Conservation (phyloP, 2,888 invertebrate species). For the Hermaeophaga mercurialis region DNA sequence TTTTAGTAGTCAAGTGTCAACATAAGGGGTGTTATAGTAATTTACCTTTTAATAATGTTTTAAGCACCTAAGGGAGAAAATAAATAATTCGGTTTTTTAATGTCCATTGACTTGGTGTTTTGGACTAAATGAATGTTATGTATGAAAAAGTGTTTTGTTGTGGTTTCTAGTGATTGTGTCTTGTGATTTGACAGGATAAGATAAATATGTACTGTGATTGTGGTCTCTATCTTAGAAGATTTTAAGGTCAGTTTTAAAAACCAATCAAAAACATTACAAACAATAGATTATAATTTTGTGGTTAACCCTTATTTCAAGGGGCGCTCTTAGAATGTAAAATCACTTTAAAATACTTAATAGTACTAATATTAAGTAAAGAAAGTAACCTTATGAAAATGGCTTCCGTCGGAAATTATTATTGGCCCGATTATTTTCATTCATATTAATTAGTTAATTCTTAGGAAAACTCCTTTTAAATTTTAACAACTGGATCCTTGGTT, state of each 20-base stretch:
- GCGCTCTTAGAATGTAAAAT: too few species aligned
- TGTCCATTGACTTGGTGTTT: neutral
- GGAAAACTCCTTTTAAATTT: neutral
- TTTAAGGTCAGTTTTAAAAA: constrained; percentile 3
- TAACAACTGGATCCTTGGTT: neutral
- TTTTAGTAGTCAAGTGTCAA: neutral
- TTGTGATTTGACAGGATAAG: constrained; percentile 40
- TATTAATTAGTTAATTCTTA: neutral
- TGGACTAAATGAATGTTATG: constrained; percentile 33
- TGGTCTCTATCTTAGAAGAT: constrained; percentile 6
- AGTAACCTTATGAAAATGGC: constrained; percentile 10
- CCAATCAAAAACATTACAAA: too few species aligned
- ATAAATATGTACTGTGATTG: constrained; percentile 26
- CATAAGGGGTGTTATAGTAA: neutral
- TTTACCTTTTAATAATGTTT: neutral
- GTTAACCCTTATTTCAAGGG: neutral
- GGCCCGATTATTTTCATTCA: constrained; percentile 12
- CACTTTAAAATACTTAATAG: constrained; percentile 7
- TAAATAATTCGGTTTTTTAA: neutral
- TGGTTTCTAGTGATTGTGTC: constrained; percentile 38
- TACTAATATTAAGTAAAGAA: neutral
- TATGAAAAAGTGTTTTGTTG: constrained; percentile 32
- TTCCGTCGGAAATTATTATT: constrained; percentile 16
- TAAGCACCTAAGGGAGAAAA: neutral
- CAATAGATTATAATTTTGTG: too few species aligned